Evolutionary conservation across 2,888 invertebrate species (phyloP).

Genomic region (Cataglyphis albicans): DNA sequence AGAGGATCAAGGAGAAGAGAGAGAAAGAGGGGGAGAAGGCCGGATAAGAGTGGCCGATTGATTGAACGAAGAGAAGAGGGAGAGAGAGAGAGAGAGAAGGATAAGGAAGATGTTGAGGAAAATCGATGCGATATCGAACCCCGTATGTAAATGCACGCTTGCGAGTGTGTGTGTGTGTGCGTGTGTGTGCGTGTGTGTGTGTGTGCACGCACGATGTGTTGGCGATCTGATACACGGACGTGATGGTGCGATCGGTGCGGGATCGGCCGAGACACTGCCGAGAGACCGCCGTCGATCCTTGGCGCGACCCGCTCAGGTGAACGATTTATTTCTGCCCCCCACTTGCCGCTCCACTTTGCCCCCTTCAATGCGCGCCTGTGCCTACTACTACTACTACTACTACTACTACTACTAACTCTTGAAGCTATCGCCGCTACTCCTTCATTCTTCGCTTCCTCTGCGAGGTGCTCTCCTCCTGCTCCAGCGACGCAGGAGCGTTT

Average conservation of each 20-base stretch:
- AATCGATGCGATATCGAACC: constrained; percentile 15
- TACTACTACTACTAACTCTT: background rate
- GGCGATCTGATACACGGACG: constrained; percentile 7
- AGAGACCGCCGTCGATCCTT: constrained; percentile 56
- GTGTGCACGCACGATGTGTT: background rate
- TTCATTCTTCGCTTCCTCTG: constrained; percentile 29
- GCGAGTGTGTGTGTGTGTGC: background rate
- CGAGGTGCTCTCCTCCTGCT: background rate
- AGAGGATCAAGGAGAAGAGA: background rate
- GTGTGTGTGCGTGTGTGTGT: too few species aligned
- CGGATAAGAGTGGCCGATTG: background rate
- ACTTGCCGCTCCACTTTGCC: constrained; percentile 61
- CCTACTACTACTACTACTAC: constrained; percentile 28
- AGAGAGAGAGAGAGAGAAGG: background rate
- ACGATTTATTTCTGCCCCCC: constrained; percentile 84
- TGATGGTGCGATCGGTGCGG: constrained; percentile 77
- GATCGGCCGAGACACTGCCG: constrained; percentile 81
- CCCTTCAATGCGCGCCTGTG: constrained; percentile 25
- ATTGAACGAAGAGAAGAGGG: background rate
- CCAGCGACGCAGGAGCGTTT: constrained; percentile 20
- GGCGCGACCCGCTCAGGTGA: constrained; percentile 79
- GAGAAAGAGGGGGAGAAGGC: background rate
- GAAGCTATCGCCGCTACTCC: constrained; percentile 13
- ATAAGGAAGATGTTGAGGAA: background rate
- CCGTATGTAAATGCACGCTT: background rate